These are phyloP conservation scores for Melopsittacus undulatus DNA, from an alignment of 2,797 vertebrate species.

Conservation along the genomic window DNA sequence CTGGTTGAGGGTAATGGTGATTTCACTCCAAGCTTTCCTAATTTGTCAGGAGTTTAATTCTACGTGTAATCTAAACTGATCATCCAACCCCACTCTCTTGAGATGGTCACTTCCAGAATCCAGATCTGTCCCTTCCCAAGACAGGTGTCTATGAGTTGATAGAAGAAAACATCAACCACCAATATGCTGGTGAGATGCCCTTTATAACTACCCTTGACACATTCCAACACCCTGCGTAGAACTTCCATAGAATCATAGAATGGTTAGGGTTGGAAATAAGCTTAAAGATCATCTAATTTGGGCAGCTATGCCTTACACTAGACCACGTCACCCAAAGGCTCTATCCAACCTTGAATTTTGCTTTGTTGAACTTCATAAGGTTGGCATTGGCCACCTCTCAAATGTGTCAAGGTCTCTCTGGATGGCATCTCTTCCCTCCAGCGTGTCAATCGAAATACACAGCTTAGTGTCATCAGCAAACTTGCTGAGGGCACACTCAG, in stretches of 20 bases:
- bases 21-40: not conserved
- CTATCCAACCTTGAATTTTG: not conserved
- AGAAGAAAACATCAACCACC: not conserved
- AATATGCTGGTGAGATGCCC: fast-evolving
- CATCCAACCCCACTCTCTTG: too few relatives aligned
- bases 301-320: not conserved
- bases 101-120: not conserved
- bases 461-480: not conserved
- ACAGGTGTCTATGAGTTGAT: not conserved
- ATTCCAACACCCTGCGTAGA: not conserved
- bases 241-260: not conserved
- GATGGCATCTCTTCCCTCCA: too few relatives aligned
- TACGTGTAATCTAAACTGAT: not conserved
- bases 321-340: not conserved
- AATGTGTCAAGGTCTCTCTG: too few relatives aligned
- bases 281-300: not conserved
- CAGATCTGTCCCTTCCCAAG: not conserved
- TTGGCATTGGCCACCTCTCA: too few relatives aligned
- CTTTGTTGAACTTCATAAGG: too few relatives aligned
- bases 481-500: not conserved
- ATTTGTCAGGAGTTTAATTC: not conserved
- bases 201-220: not conserved
- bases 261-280: not conserved
- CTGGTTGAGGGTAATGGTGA: not conserved
- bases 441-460: too few relatives aligned